Conservation (phyloP, 2,888 invertebrate species). For the Andrena camellia region DNA sequence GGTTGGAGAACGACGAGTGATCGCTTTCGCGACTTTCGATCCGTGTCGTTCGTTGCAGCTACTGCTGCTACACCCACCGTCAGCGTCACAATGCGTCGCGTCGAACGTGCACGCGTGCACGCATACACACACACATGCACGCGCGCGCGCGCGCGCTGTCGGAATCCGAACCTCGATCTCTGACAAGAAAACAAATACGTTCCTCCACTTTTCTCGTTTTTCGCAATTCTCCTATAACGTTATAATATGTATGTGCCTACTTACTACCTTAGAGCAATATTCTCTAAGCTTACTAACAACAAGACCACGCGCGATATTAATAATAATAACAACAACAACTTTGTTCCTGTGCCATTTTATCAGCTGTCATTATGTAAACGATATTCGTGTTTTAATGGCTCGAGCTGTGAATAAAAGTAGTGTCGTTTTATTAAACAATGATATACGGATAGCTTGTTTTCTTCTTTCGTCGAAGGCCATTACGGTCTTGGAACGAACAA, state of each 20-base stretch:
- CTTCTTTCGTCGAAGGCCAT: neutral
- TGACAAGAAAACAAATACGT: neutral
- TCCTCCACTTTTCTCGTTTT: neutral
- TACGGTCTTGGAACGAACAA: neutral
- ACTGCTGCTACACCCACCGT: neutral
- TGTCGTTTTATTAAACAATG: neutral
- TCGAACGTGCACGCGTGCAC: neutral
- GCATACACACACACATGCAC: no score
- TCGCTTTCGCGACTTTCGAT: conserved; percentile 14
- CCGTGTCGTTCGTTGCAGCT: no score
- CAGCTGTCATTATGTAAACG: conserved; percentile 43
- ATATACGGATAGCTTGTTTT: neutral
- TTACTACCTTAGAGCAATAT: no score
- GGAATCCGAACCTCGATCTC: neutral
- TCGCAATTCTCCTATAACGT: neutral
- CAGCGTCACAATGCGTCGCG: neutral
- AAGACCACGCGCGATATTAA: no score
- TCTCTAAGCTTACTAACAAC: no score
- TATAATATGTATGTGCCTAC: neutral
- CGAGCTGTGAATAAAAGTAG: neutral
- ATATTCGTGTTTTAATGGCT: neutral
- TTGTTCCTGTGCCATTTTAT: conserved; percentile 21
- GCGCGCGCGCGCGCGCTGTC: no score
- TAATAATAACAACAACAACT: neutral
- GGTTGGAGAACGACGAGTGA: conserved; percentile 6